Percentiles rank a stretch among this genome's conserved stretches.
phyloP scores from a whole-genome alignment of 1,140 invertebrate species.

The Asbolus verrucosus region DNA sequence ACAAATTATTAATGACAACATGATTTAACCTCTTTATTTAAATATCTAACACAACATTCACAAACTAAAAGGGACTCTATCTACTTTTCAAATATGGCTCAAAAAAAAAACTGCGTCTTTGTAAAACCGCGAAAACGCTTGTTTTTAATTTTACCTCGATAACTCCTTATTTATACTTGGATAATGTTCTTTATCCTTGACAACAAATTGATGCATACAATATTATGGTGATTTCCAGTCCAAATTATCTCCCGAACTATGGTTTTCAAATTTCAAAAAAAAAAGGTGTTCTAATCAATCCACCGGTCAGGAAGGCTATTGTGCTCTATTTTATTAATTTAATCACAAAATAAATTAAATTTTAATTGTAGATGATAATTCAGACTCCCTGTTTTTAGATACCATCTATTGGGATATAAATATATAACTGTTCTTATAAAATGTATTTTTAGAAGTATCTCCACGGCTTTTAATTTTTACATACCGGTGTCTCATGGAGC shows the following conservation, averaged over 20 bases:
- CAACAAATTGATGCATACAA: conserved; percentile 1
- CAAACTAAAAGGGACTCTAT: conserved; percentile 6
- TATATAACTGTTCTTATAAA: too few species aligned
- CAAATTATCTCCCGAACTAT: conserved; percentile 1
- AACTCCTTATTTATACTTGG: conserved; percentile 23
- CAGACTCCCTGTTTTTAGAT: too few species aligned
- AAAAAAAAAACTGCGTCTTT: background rate
- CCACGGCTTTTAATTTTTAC: too few species aligned
- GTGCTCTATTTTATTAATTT: too few species aligned
- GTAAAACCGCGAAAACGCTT: background rate
- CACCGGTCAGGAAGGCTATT: too few species aligned
- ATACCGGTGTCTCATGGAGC: too few species aligned
- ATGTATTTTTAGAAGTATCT: too few species aligned
- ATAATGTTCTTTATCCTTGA: conserved; percentile 19
- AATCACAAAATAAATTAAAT: too few species aligned
- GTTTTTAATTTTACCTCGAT: background rate
- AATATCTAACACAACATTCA: background rate
- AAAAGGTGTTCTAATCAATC: too few species aligned
- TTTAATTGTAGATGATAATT: too few species aligned
- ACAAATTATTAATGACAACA: background rate
- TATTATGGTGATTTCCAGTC: background rate
- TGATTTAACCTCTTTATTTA: conserved; percentile 5
- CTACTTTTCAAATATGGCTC: background rate
- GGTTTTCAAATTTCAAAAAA: too few species aligned
- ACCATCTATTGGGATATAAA: too few species aligned